Evolutionary conservation across 2,888 invertebrate genomes (phyloP).

Genomic region (Synergus umbraculus): DNA sequence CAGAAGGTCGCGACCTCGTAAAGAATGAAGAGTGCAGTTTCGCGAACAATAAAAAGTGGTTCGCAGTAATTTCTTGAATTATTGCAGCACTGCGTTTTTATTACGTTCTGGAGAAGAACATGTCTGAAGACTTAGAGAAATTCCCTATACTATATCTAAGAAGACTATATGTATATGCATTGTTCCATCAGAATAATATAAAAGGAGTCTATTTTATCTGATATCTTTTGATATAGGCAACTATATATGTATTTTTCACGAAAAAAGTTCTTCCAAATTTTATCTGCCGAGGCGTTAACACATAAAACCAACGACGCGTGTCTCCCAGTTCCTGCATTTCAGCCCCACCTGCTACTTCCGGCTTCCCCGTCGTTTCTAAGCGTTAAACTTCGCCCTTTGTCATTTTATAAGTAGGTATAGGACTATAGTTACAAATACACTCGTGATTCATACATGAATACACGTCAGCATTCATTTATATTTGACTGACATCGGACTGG

Average conservation of each 20-base stretch:
- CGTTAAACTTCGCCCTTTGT: conserved; percentile 18
- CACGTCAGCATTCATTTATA: not conserved
- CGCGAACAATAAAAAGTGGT: conserved; percentile 13
- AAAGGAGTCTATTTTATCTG: not conserved
- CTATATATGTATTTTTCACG: not conserved
- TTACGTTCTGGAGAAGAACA: not conserved
- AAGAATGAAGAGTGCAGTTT: conserved; percentile 13
- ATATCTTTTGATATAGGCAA: not conserved
- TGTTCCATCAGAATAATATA: too few species aligned
- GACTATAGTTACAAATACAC: not conserved
- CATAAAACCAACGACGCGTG: conserved; percentile 49
- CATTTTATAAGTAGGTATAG: conserved; percentile 11
- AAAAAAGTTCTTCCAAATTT: conserved; percentile 7
- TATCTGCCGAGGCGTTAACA: conserved; percentile 6
- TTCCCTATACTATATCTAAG: too few species aligned
- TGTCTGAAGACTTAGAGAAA: too few species aligned
- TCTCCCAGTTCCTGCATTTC: conserved; percentile 59
- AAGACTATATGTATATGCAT: too few species aligned
- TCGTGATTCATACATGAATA: conserved; percentile 2
- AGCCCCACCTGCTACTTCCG: conserved; percentile 62
- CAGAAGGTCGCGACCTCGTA: conserved; percentile 17
- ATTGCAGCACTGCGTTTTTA: not conserved
- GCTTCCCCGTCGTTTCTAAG: conserved; percentile 50
- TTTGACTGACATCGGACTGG: conserved; percentile 20
- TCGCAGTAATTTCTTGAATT: conserved; percentile 11